Evolutionary conservation across 1,140 invertebrate species (phyloP).

Genomic region (Stegodyphus dumicola): DNA sequence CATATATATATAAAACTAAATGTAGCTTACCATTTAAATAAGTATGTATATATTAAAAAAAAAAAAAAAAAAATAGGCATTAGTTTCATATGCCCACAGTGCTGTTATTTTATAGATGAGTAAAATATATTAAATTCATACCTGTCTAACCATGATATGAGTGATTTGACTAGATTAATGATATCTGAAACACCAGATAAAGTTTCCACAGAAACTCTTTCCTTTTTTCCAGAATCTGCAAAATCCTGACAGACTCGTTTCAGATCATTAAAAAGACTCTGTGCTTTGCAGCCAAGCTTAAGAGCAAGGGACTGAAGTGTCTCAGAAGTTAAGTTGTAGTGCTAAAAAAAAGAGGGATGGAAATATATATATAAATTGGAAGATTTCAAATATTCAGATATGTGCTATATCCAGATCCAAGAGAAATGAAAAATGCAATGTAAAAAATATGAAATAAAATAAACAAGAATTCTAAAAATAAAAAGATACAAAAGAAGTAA

Average conservation of each 20-base stretch:
- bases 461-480: no score
- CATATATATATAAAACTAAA: no score
- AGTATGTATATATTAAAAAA: no score
- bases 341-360: conserved; percentile 72
- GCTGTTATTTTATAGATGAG: not conserved
- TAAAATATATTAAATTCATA: conserved; percentile 64
- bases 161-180: conserved; percentile 83
- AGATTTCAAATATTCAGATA: no score
- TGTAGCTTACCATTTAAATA: no score
- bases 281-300: conserved; percentile 83
- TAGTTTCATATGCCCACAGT: no score
- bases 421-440: no score
- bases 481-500: no score
- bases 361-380: no score
- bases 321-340: conserved; percentile 90
- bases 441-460: no score
- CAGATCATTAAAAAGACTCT: conserved; percentile 81
- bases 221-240: conserved; percentile 74
- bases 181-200: conserved; percentile 85
- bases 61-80: no score
- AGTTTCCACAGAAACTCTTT: conserved; percentile 79
- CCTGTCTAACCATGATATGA: conserved; percentile 89
- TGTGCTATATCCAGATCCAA: no score
- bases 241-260: conserved; percentile 68
- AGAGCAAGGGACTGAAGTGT: conserved; percentile 89